phyloP scores from a whole-genome alignment of 2,888 invertebrate species.

The Hirtodrosophila confusa region DNA sequence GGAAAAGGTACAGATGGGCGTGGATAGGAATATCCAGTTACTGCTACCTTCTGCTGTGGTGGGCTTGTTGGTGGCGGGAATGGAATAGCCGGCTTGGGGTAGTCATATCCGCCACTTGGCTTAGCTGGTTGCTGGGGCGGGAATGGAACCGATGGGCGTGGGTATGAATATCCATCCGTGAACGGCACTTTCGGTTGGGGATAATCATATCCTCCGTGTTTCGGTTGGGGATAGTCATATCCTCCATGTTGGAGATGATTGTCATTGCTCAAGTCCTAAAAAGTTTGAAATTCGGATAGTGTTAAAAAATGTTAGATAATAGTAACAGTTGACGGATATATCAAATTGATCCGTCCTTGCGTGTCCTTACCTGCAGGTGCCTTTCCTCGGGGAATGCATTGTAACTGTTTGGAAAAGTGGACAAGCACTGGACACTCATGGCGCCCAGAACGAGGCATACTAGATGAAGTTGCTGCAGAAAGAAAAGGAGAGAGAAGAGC shows the following conservation, averaged over 20 bases:
- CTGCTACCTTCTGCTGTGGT: constrained; percentile 38
- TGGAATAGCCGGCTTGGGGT: constrained; percentile 49
- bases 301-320: too few species aligned
- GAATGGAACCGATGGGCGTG: constrained; percentile 67
- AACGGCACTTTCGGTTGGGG: constrained; percentile 66
- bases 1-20: constrained; percentile 62
- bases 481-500: constrained; percentile 5
- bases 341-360: too few species aligned
- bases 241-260: constrained; percentile 39
- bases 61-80: constrained; percentile 36
- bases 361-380: constrained; percentile 26
- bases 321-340: too few species aligned
- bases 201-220: constrained; percentile 66
- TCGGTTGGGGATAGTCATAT: constrained; percentile 63
- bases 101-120: constrained; percentile 50
- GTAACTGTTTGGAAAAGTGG: constrained; percentile 31
- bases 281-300: not conserved
- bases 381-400: constrained; percentile 12
- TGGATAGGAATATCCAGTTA: constrained; percentile 69
- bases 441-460: constrained; percentile 60
- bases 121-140: constrained; percentile 28
- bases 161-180: constrained; percentile 71
- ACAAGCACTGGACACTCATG: constrained; percentile 49
- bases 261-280: constrained; percentile 36
- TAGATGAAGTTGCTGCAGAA: constrained; percentile 63